Evolutionary conservation across 2,113 vertebrate species (phyloP).

Genomic region (Xiphophorus couchianus): DNA sequence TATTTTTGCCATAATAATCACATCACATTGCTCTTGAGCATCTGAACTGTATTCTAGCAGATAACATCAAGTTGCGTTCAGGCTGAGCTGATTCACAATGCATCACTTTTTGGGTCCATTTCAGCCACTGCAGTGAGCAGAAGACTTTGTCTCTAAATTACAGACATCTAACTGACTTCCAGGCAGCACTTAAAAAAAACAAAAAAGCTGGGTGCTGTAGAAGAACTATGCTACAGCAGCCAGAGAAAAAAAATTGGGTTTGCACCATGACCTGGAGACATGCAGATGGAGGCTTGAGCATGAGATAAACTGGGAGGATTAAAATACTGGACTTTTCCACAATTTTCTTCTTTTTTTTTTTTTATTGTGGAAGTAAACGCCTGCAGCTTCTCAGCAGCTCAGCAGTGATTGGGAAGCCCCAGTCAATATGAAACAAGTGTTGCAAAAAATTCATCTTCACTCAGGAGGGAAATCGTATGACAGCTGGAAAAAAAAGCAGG

Average conservation of each 20-base stretch:
- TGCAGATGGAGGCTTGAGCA: constrained; percentile 48
- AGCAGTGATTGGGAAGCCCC: constrained; percentile 43
- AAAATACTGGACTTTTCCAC: constrained; percentile 53
- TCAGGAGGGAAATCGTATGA: constrained; percentile 25
- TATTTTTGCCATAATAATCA: too few relatives aligned
- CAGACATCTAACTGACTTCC: constrained; percentile 41
- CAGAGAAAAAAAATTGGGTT: constrained; percentile 35
- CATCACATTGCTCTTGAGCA: too few relatives aligned
- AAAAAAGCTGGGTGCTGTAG: constrained; percentile 27
- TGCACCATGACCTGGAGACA: constrained; percentile 48
- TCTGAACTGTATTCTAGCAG: too few relatives aligned
- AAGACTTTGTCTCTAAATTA: constrained; percentile 36
- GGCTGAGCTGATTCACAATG: background rate
- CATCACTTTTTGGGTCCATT: constrained; percentile 39
- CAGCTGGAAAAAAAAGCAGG: constrained; percentile 65
- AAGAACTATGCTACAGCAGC: constrained; percentile 22
- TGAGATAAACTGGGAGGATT: constrained; percentile 49
- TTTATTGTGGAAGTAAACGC: constrained; percentile 14
- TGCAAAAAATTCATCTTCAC: constrained; percentile 35
- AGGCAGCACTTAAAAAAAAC: background rate
- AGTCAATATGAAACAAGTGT: constrained; percentile 40
- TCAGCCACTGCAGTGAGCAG: constrained; percentile 21
- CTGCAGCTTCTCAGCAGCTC: constrained; percentile 37
- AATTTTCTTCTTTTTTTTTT: constrained; percentile 25
- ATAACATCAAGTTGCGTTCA: too few relatives aligned